Base-by-base conservation (phyloP, 2,888 invertebrate species). In the Latrodectus elegans region DNA sequence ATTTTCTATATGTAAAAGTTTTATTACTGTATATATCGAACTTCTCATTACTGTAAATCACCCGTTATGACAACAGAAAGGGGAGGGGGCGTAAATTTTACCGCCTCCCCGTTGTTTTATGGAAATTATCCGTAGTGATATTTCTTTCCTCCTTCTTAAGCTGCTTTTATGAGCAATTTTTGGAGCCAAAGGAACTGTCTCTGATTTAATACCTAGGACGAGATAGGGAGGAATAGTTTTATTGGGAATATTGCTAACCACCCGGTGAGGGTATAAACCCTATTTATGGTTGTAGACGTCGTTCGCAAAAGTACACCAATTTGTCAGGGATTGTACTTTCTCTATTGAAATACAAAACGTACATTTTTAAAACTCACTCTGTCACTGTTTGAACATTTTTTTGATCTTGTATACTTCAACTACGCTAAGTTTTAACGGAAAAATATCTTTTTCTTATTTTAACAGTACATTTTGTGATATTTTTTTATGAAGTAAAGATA, bases 41-140 rank as follows among this genome's bases (percentile, higher is more conserved):
- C 38, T 68, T 82, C 82, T 82, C 82, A 82, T 82, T 82, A 75
- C 74, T 70, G 67, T 82, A 82, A 82, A 82, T 82, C 75, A 82
- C 38, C 22, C 65, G 75, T 75, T 82, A 82, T 75, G 75, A 75
- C 68, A 60, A 22, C 55, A 17, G 22, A 17, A 67, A n/a, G 65
- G 82, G 82, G 60, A 26, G 65, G 82, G 82, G 60, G 49, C 65
- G 68, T 75, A 75, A 82, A 75, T 75, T 12, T 74, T 82, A 55
- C 49, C n/a, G 55, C 10, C 53, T 38, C 55, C 15, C 67, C 26
- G 65, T 81, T 81, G 81, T 81, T 81, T 82, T 75, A 67, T 70
- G 68, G 82, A 68, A 67, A 75, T 82, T 75, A 75, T 70, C 52
- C 51, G 60, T 52, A n/a, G 55, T 70, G 79, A 52, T 55, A 49